phyloP scores from a whole-genome alignment of 2,888 invertebrate species.

The Leptopilina myrica region DNA sequence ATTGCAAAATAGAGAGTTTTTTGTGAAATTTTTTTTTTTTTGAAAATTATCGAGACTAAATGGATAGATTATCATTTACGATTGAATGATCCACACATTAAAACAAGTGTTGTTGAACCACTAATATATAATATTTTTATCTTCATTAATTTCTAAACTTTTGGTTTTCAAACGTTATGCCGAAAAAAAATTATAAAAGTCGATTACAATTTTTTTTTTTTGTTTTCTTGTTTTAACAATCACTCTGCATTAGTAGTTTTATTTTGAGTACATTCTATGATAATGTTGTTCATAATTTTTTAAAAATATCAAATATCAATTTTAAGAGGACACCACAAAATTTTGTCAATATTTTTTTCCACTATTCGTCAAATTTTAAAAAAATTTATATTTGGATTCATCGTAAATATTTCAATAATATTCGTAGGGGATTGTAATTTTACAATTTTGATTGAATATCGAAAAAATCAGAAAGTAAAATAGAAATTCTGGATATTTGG shows the following conservation, averaged over 20 bases:
- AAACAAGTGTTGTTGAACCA: neutral
- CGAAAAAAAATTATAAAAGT: neutral
- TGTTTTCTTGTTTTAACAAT: neutral
- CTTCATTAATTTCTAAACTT: neutral
- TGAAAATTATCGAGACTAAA: neutral
- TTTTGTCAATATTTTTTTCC: neutral
- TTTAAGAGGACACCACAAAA: slow-evolving; percentile 1
- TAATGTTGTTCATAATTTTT: slow-evolving; percentile 1
- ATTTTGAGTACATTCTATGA: neutral
- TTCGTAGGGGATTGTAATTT: neutral
- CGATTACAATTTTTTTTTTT: neutral
- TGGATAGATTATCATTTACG: neutral
- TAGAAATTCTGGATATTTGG: neutral
- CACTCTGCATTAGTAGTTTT: neutral
- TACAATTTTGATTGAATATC: neutral
- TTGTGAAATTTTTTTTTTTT: neutral
- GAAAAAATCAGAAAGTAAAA: neutral
- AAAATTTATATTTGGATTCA: neutral
- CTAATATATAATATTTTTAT: neutral
- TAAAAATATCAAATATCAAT: neutral
- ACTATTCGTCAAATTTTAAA: neutral
- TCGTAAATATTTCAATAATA: neutral
- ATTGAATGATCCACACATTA: slow-evolving; percentile 2
- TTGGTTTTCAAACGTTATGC: neutral
- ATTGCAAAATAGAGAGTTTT: neutral